A percentile compares a stretch with the other conserved stretches of the same genome.
phyloP scores from a whole-genome alignment of 2,113 vertebrate species.

The Talpa occidentalis region DNA sequence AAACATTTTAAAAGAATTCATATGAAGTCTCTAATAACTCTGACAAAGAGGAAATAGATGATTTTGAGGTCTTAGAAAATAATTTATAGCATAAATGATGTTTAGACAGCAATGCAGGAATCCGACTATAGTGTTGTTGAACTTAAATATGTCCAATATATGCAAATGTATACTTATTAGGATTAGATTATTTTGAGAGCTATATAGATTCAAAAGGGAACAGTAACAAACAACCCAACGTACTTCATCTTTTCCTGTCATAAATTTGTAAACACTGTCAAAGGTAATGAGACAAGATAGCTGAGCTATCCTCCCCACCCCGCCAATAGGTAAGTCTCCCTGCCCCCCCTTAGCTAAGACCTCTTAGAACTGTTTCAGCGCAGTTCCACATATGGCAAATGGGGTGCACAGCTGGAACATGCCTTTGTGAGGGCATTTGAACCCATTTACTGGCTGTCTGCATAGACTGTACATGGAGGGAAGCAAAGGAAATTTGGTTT shows the following conservation, averaged over 20 bases:
- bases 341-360: not conserved
- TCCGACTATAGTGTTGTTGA: not conserved
- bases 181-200: not conserved
- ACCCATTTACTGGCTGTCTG: not conserved
- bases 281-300: constrained; percentile 30
- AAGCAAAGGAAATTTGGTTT: constrained; percentile 7
- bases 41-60: not conserved
- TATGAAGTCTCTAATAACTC: not conserved
- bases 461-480: not conserved
- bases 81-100: constrained; percentile 21
- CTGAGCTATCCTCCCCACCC: not conserved
- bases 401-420: constrained; percentile 21
- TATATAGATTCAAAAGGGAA: not conserved
- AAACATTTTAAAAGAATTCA: not conserved
- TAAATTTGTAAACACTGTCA: not conserved
- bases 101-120: constrained; percentile 19
- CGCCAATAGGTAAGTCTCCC: too few species aligned
- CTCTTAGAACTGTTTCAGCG: not conserved
- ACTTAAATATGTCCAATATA: constrained; percentile 1
- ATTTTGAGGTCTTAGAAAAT: not conserved
- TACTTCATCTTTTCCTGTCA: not conserved
- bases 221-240: not conserved
- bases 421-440: not conserved
- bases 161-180: not conserved
- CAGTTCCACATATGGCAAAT: not conserved